Percentiles rank a stretch among this genome's conserved stretches.
phyloP scores from a whole-genome alignment of 2,113 vertebrate genomes.

The Dromiciops gliroides region DNA sequence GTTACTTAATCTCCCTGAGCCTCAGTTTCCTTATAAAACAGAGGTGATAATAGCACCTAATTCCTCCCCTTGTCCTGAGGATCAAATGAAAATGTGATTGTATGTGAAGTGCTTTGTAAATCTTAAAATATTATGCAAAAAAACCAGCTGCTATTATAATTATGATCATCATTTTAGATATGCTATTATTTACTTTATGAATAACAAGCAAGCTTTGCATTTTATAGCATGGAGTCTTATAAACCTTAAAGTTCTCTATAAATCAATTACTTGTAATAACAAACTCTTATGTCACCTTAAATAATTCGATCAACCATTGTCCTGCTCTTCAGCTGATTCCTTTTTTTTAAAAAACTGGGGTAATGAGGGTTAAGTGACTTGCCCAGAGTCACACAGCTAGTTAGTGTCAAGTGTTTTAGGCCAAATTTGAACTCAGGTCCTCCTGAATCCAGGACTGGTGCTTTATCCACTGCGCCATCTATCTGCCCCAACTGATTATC shows the following conservation, averaged over 20 bases:
- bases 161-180: neutral
- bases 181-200: neutral
- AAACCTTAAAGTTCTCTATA: neutral
- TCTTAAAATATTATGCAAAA: neutral
- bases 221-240: neutral
- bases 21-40: neutral
- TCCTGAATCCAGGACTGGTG: too few species aligned
- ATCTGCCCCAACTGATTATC: too few species aligned
- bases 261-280: neutral
- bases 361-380: too few species aligned
- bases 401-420: too few species aligned
- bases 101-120: neutral
- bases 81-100: neutral
- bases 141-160: neutral
- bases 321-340: neutral
- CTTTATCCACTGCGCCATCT: too few species aligned
- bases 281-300: neutral
- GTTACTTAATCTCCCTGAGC: neutral
- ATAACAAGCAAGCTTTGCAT: neutral
- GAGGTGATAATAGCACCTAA: neutral
- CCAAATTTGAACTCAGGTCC: too few species aligned
- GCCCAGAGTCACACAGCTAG: too few species aligned
- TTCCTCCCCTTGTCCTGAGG: neutral
- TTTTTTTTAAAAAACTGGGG: too few species aligned
- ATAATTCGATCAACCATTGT: neutral